These are phyloP conservation scores for Drosophila mimetica DNA, from an alignment of 2,888 invertebrate genomes.

Conservation along the genomic window DNA sequence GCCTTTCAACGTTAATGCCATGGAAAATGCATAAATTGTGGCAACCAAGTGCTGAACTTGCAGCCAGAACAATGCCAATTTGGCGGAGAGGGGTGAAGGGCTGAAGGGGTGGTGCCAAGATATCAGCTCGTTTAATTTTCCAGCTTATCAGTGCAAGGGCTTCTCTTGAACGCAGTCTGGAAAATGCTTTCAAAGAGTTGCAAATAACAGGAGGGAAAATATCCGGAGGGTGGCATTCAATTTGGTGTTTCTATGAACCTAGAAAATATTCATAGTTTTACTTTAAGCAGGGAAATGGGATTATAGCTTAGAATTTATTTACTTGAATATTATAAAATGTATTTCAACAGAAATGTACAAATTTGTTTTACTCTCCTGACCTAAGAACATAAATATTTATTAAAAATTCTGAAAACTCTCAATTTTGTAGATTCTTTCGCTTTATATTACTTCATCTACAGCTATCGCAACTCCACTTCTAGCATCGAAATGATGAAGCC, in stretches of 20 bases:
- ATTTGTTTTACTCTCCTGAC: too few species aligned
- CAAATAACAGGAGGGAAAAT: neutral
- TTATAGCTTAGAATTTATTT: too few species aligned
- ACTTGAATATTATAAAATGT: too few species aligned
- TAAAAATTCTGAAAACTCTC: too few species aligned
- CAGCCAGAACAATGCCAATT: slow-evolving; percentile 58
- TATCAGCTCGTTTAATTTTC: slow-evolving; percentile 30
- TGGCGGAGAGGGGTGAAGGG: neutral
- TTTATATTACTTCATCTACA: neutral
- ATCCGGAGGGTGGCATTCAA: neutral
- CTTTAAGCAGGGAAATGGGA: too few species aligned
- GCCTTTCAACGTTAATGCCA: slow-evolving; percentile 73
- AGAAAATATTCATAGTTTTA: neutral
- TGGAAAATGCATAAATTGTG: slow-evolving; percentile 76
- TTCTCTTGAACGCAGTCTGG: slow-evolving; percentile 36
- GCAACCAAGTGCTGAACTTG: slow-evolving; percentile 61
- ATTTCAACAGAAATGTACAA: neutral
- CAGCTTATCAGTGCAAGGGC: slow-evolving; percentile 61
- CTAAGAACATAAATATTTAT: too few species aligned
- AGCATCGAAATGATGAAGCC: slow-evolving; percentile 30
- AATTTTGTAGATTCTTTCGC: too few species aligned
- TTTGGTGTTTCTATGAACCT: neutral
- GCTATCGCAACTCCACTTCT: neutral
- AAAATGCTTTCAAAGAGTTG: slow-evolving; percentile 13
- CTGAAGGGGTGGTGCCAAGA: slow-evolving; percentile 1